Evolutionary conservation across 2,888 invertebrate genomes (phyloP).

Genomic region (Phalera bucephala): DNA sequence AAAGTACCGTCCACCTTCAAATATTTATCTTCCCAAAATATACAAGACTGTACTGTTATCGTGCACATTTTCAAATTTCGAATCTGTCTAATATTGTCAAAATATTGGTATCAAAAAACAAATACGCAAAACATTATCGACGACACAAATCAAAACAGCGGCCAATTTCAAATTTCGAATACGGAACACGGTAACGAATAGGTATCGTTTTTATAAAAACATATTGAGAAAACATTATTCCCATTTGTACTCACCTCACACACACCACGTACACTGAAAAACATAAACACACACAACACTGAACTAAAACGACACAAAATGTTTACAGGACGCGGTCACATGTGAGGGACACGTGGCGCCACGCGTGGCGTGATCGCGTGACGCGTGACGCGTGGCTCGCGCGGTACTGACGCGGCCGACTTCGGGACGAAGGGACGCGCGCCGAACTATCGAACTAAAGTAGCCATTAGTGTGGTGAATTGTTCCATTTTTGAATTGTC

Average conservation of each 20-base stretch:
- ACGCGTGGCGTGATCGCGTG: slow-evolving; percentile 4
- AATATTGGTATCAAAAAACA: too few relatives aligned
- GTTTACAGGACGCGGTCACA: slow-evolving; percentile 1
- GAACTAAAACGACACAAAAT: slow-evolving; percentile 11
- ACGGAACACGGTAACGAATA: too few relatives aligned
- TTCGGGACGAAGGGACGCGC: slow-evolving; percentile 2
- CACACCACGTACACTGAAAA: not conserved
- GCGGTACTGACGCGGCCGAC: slow-evolving; percentile 5
- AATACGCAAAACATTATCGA: too few relatives aligned
- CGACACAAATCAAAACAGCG: not conserved
- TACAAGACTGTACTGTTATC: too few relatives aligned
- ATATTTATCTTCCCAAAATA: too few relatives aligned
- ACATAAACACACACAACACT: slow-evolving; percentile 2
- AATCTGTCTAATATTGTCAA: too few relatives aligned
- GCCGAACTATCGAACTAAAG: slow-evolving; percentile 9
- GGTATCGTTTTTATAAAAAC: too few relatives aligned
- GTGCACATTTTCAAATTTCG: too few relatives aligned
- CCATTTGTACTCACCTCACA: slow-evolving; percentile 1
- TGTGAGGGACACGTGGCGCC: slow-evolving; percentile 3
- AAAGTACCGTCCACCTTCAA: too few relatives aligned
- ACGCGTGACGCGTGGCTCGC: slow-evolving; percentile 3
- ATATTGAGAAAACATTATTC: too few relatives aligned
- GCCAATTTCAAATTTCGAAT: not conserved
- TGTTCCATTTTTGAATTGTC: slow-evolving; percentile 3
- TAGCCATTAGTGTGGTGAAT: slow-evolving; percentile 5